These are phyloP conservation scores for Hiodon tergisus DNA, from an alignment of 2,113 vertebrate species.

Conservation along the genomic window DNA sequence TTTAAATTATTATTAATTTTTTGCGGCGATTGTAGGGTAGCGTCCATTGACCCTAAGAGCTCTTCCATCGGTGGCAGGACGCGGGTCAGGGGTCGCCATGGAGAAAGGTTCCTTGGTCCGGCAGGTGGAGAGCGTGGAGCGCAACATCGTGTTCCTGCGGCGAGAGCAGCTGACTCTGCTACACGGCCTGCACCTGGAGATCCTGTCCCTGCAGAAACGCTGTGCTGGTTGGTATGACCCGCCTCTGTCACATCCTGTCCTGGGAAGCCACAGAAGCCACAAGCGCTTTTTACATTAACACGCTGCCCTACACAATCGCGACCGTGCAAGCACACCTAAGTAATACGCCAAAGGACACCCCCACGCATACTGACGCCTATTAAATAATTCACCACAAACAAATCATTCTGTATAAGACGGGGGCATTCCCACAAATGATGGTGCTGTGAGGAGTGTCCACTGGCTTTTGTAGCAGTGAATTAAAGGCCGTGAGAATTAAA, in stretches of 20 bases:
- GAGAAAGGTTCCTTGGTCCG: conserved; percentile 74
- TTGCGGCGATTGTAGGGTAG: no score
- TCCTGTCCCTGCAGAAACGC: conserved; percentile 89
- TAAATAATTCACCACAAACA: no score
- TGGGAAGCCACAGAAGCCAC: not conserved
- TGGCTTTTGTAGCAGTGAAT: no score
- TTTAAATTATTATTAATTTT: no score
- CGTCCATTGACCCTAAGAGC: conserved; percentile 9
- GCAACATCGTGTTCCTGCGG: conserved; percentile 83
- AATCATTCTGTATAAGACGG: no score
- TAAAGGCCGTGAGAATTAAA: no score
- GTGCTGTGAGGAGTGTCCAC: no score
- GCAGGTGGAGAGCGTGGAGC: conserved; percentile 86
- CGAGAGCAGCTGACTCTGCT: conserved; percentile 89
- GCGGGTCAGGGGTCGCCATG: conserved; percentile 61
- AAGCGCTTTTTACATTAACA: not conserved
- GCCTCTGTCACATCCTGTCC: not conserved
- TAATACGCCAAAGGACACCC: no score
- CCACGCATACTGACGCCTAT: no score
- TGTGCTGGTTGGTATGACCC: conserved; percentile 73
- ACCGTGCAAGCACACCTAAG: not conserved
- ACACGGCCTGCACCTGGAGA: conserved; percentile 88
- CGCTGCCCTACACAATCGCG: not conserved
- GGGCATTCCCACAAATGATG: no score
- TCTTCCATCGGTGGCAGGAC: conserved; percentile 32